Percentiles rank a stretch among this genome's conserved stretches.
Conservation (phyloP, 1,140 invertebrate species). For the Cherax destructor region DNA sequence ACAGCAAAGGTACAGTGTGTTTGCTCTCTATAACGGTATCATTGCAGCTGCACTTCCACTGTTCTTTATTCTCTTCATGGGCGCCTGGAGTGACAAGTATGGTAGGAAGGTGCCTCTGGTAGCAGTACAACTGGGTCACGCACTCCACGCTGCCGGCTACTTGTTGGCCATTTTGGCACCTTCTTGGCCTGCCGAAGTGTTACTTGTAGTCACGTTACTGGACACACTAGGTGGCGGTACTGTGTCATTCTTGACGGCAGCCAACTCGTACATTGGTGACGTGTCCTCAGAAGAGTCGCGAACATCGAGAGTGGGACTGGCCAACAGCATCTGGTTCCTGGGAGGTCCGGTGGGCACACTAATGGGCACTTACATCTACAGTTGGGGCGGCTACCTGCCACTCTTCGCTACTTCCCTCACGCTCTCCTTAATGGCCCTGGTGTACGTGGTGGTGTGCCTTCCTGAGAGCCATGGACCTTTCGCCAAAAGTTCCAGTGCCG, state of each 20-base stretch:
- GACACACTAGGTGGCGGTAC: conserved; percentile 55
- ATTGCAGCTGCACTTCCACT: conserved; percentile 55
- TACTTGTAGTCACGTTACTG: conserved; percentile 49
- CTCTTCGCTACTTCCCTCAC: conserved; percentile 55
- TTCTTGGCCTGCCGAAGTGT: conserved; percentile 31
- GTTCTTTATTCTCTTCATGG: conserved; percentile 65
- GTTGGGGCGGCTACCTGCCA: conserved; percentile 34
- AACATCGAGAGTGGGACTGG: conserved; percentile 46
- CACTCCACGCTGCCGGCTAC: conserved; percentile 55
- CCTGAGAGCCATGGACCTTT: conserved; percentile 62
- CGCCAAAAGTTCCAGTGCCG: background rate
- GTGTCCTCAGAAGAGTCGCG: conserved; percentile 45
- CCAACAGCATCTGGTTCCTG: conserved; percentile 62
- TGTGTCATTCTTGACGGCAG: conserved; percentile 56
- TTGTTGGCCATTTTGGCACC: conserved; percentile 35
- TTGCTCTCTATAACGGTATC: conserved; percentile 58
- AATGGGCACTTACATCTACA: conserved; percentile 56
- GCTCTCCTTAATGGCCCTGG: conserved; percentile 32
- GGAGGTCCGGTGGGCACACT: conserved; percentile 50
- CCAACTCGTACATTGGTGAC: conserved; percentile 57
- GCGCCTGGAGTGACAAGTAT: conserved; percentile 62
- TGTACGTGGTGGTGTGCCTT: conserved; percentile 42
- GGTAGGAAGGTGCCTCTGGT: conserved; percentile 54
- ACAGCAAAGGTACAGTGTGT: conserved; percentile 48
- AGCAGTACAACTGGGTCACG: conserved; percentile 55